These are phyloP conservation scores for Drosophila colorata DNA, from an alignment of 2,888 invertebrate species.

Conservation along the genomic window DNA sequence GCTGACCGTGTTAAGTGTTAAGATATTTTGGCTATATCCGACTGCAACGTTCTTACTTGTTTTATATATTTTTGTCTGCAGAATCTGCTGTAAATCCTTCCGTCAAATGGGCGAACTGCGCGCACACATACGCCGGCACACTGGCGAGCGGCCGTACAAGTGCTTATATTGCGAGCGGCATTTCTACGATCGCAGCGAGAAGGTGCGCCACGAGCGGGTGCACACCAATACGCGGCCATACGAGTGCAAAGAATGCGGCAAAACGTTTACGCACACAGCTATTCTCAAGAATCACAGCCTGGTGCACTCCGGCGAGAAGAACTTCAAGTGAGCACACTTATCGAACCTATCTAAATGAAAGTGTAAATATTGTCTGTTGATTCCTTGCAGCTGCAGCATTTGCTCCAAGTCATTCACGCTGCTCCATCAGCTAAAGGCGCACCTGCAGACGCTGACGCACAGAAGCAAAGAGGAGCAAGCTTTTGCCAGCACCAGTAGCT, in stretches of 20 bases:
- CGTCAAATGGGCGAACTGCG: slow-evolving; percentile 83
- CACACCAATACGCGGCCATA: slow-evolving; percentile 83
- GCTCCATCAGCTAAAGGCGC: slow-evolving; percentile 83
- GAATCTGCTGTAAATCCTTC: slow-evolving; percentile 81
- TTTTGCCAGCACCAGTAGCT: slow-evolving; percentile 13
- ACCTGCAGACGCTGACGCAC: slow-evolving; percentile 80
- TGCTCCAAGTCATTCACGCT: slow-evolving; percentile 83
- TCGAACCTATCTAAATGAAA: background rate
- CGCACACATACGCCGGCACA: slow-evolving; percentile 84
- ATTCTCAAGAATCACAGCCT: slow-evolving; percentile 81
- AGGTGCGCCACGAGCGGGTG: slow-evolving; percentile 71
- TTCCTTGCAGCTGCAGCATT: slow-evolving; percentile 69
- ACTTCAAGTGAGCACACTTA: slow-evolving; percentile 53
- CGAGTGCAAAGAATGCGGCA: slow-evolving; percentile 79
- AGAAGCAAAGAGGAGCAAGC: slow-evolving; percentile 72
- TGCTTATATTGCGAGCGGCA: slow-evolving; percentile 80
- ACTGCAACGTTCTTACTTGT: no score
- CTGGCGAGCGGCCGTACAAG: slow-evolving; percentile 83
- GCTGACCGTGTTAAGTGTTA: no score
- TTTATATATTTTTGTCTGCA: slow-evolving; percentile 35
- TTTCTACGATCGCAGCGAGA: slow-evolving; percentile 72
- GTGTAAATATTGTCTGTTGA: background rate
- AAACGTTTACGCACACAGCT: slow-evolving; percentile 81
- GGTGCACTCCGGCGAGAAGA: slow-evolving; percentile 67
- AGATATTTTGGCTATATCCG: no score